Conservation (phyloP, 1,140 invertebrate genomes). For the Pentalonia nigronervosa region DNA sequence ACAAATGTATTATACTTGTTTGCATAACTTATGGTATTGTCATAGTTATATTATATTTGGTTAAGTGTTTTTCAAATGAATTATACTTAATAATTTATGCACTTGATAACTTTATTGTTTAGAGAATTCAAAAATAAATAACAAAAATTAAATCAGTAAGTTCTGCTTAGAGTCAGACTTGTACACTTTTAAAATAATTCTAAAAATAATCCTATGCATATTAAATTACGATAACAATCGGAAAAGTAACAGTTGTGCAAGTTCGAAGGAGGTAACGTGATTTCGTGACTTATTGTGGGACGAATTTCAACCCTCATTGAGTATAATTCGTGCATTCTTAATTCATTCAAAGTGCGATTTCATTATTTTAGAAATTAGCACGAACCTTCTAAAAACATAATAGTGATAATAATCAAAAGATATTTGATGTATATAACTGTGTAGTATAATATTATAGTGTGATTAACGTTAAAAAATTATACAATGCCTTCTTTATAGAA, state of each 20-base stretch:
- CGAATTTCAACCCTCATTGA: slow-evolving; percentile 9
- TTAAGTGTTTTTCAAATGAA: neutral
- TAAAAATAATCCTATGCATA: neutral
- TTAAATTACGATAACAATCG: slow-evolving; percentile 12
- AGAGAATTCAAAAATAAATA: neutral
- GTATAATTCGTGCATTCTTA: slow-evolving; percentile 20
- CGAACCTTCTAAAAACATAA: slow-evolving; percentile 6
- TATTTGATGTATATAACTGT: neutral
- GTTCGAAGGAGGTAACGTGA: neutral
- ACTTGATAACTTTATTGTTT: neutral
- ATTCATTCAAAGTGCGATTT: slow-evolving; percentile 26
- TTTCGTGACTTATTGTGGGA: slow-evolving; percentile 38
- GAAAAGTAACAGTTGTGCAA: neutral
- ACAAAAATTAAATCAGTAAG: neutral
- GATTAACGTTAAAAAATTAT: slow-evolving; percentile 10
- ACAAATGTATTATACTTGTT: neutral
- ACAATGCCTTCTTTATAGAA: neutral
- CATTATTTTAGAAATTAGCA: slow-evolving; percentile 24
- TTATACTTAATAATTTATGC: neutral
- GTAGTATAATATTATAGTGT: neutral
- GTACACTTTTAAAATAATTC: neutral
- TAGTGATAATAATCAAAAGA: neutral
- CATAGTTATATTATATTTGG: neutral
- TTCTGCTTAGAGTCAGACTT: neutral
- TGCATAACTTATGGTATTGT: neutral